Evolutionary conservation across 2,113 vertebrate genomes (phyloP), one percentile per base, ranked within the genome.

Genomic region (Calidris pygmaea): DNA sequence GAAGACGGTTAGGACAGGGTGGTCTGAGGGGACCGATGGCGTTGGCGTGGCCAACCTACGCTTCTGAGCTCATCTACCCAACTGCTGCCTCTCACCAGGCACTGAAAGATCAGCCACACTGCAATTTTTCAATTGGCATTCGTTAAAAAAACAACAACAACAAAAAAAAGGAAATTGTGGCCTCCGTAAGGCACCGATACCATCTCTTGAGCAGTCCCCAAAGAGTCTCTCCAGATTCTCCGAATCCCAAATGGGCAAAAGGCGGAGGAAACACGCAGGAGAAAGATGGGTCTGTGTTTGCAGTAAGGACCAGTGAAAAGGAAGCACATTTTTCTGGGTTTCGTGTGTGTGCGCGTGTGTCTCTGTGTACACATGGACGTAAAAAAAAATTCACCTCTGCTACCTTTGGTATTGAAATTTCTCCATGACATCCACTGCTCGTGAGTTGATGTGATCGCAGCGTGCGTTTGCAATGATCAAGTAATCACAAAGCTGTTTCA

Each of bases 111-210:
- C 72, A 37, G 66, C 48, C 10, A 4, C 7, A 1, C 39, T 8
- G 34, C 52, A 0, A 20, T 22, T 47, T 70, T 8, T 4, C 79
- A 43, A 18, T 10, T 1, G 29, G 45, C 48, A 18, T 27, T 62
- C 2, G 43, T 30, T 24, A 22, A 81, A 63, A 32, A 70, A 21
- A 47, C 18, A 73, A 59, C 50, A 59, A 82, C 9, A 24, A 24
- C 58, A 27, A 10, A 22, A 27, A 68, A 65, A 14, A 80, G 87
- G 81, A 77, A 84, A 91, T 20, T 75, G 79, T 29, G 62, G 96
- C 89, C 96, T 53, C 90, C 14, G 7, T 89, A 98, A 98, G 98
- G 98, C 98, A 98, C 98, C 87, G 35, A 65, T 67, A 60, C 76
- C 86, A 70, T 47, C 90, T 78, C 84, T 45, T 27, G 83, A 96